Evolutionary conservation across 2,888 invertebrate species (phyloP), one percentile per base, ranked within the genome.

Genomic region (Buathra laborator): DNA sequence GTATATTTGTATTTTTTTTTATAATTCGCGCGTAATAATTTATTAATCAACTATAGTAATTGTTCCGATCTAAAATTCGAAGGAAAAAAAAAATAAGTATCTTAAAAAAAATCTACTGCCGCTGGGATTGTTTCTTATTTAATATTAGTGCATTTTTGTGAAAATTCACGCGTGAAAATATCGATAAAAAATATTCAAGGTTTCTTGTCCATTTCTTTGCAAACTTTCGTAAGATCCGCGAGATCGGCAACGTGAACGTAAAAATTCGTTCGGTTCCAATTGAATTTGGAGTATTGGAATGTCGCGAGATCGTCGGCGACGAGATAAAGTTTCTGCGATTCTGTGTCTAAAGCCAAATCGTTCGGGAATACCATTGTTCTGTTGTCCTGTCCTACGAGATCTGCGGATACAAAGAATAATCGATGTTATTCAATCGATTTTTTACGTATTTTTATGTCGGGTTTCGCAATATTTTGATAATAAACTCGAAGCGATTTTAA

Each of bases 351-450:
- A 7, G 88, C 91, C 82, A 98, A 91, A 90, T 98, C 98, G 90
- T 97, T 97, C 9, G 97, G 97, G 92, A 97, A 98, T 76, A 97
- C 95, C 84, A 97, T 94, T 7, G 96, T 95, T 51, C 95, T 94
- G n/a, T 96, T 95, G 90, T 97, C 97, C 72, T 95, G 95, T 82
- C 96, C 95, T 9, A 97, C 95, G 0, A 97, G 94, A 0, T 95
- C 96, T 90, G 96, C 95, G 62, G 5, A 66, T 51, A 43, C 0
- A 66, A 66, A 71, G 79, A 7, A 70, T 68, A 19, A 70, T 53
- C 14, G 53, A 12, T 68, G 43, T 67, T 29, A 46, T 37, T 0
- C 24, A 5, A 12, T 2, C 19, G n/a, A 62, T 48, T 74, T 48
- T 74, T 51, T 66, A 46, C 12, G 44, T 2, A 37, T 43, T 32